A percentile compares a stretch with the other conserved stretches of the same genome.
Evolutionary conservation across 1,140 invertebrate species (phyloP).

Genomic region (Euwallacea fornicatus): DNA sequence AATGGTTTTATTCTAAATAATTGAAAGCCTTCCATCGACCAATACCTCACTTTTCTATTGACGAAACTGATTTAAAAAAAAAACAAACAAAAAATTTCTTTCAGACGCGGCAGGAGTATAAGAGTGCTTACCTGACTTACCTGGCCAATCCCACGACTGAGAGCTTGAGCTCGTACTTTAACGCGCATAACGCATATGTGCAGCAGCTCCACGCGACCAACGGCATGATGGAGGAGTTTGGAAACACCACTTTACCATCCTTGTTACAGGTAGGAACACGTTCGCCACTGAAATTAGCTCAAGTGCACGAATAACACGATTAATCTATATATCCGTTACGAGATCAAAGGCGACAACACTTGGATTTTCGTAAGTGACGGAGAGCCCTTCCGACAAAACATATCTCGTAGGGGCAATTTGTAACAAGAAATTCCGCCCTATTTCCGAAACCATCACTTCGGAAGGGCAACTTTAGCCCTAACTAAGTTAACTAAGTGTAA

Average conservation of each 20-base stretch:
- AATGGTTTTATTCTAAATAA: too few species aligned
- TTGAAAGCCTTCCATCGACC: too few species aligned
- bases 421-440: neutral
- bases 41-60: too few species aligned
- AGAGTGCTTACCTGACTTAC: conserved; percentile 76
- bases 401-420: conserved; percentile 1
- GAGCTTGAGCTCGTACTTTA: conserved; percentile 77
- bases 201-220: conserved; percentile 91
- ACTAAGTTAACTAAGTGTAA: neutral
- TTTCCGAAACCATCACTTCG: neutral
- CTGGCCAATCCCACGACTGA: conserved; percentile 66
- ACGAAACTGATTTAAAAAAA: too few species aligned
- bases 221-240: conserved; percentile 75
- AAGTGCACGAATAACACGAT: neutral
- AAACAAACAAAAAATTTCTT: too few species aligned
- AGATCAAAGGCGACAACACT: too few species aligned
- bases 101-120: conserved; percentile 84
- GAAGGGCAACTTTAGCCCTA: neutral
- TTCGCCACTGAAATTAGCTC: conserved; percentile 4
- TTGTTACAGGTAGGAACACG: conserved; percentile 68
- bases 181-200: conserved; percentile 91
- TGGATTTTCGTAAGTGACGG: neutral
- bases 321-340: neutral
- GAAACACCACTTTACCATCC: conserved; percentile 73
- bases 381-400: conserved; percentile 13